A percentile compares a stretch with the other conserved stretches of the same genome.
These are phyloP conservation scores for Bucco capensis DNA, from an alignment of 2,113 vertebrate species.

Conservation along the genomic window DNA sequence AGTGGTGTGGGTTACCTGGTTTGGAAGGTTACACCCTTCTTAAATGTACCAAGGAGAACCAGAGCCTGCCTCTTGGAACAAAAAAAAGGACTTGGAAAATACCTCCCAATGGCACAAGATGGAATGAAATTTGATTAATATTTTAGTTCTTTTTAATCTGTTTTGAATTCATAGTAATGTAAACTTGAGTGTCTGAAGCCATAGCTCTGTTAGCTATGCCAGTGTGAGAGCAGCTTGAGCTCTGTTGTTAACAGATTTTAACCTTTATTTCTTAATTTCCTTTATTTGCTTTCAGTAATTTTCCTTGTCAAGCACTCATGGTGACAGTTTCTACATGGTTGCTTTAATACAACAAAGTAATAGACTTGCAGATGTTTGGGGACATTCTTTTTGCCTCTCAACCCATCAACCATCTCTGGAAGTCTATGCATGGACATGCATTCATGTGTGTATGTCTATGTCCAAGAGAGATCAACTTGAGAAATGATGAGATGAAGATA, in stretches of 20 bases:
- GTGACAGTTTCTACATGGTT: background rate
- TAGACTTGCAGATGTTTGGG: background rate
- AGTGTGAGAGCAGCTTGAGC: background rate
- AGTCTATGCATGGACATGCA: background rate
- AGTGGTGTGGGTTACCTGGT: background rate
- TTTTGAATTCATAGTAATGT: background rate
- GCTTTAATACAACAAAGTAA: background rate
- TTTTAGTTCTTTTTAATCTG: slow-evolving; percentile 10
- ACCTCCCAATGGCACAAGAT: background rate
- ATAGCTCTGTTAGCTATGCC: background rate
- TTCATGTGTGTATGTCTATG: background rate
- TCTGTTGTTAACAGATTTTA: background rate
- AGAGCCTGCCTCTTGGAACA: background rate
- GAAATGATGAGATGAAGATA: background rate
- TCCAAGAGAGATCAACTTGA: background rate
- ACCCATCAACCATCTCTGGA: background rate
- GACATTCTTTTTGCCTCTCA: background rate
- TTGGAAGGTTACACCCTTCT: background rate
- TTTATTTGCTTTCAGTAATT: background rate
- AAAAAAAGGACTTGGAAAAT: background rate
- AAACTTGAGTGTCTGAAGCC: background rate
- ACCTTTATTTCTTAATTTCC: background rate
- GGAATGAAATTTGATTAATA: background rate
- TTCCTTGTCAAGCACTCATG: background rate
- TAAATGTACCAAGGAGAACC: background rate